Base-by-base conservation (phyloP, 2,797 vertebrate species). In the Vespertilio murinus region DNA sequence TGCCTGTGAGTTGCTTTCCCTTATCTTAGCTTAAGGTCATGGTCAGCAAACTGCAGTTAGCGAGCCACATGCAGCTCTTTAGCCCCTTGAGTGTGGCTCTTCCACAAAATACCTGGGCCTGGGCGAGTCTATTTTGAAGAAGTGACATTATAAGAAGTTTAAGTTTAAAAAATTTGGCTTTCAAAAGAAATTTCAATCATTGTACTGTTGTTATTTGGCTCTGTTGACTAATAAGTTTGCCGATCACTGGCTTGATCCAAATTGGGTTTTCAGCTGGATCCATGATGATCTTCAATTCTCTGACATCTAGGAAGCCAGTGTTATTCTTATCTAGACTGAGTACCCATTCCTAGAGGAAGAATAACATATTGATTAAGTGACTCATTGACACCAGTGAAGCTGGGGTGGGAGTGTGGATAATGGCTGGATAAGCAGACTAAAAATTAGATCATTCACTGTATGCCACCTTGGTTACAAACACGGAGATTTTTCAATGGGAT, bases 281-380 rank as follows among this genome's bases (percentile, higher is more conserved):
- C 8, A 11, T 64, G 49, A 90, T 59, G 42, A 69, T 70, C 64
- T 61, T 79, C 40, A 79, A 18, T 9, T 6, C n/a, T 81, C 49
- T 95, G 33, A 84, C 49, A 33, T 80, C 17, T n/a, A 86, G 28
- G 69, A 93, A 92, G 67, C 14, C 45, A 90, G 54, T 71, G 70
- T 82, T 54, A 30, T 65, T 92, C 70, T 90, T 70, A 92, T 65
- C 16, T 92, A 85, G 93, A 96, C 16, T 45, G 30, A 96, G 30
- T n/a, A 54, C 38, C 9, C 35, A 54, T 6, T 88, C 10, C 28
- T 79, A 64, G 40, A 81, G 20, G 35, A 20, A 18, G 49, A 74
- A 79, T 49, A 30, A 8, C 56, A 59, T 20, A 64, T 90, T 2
- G 14, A 71, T 70, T 69, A 69, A 40, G 35, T 35, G 73, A 87